Base-by-base conservation (phyloP, 1,140 invertebrate species). In the Cydia splendana region DNA sequence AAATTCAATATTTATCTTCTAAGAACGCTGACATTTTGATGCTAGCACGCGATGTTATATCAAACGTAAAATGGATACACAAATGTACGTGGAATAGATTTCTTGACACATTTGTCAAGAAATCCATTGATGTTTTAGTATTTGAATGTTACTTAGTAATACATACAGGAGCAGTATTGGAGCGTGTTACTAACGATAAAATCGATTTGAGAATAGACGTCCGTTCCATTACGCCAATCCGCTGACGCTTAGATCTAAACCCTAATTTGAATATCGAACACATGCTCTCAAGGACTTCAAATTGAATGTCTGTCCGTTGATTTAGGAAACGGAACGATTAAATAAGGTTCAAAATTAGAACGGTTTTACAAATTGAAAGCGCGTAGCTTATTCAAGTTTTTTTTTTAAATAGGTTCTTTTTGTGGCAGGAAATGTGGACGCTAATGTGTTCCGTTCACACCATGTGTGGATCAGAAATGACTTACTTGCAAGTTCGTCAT, bases 221-320 rank as follows among this genome's bases (percentile, higher is more conserved):
- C 84, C 84, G 85, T 84, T 86, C 86, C 82, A 87, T 90, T 88
- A 87, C 45, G 45, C 84, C 79, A 82, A 83, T 83, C 81, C 79
- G 80, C 85, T 86, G 86, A 88, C 81, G 85, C 77, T 69, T 85
- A 86, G 85, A 67, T 74, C 75, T 85, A 82, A 86, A 83, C 80
- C 84, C 82, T 84, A 86, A 86, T 89, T 88, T 88, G 85, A 88
- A 90, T 87, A 85, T 88, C 84, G 85, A 87, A 85, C 85, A 90
- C 83, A 85, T 89, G 87, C 83, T 88, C 83, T 80, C 77, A 81
- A 82, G 79, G 82, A 80, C 78, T 76, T 75, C 78, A 30, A 71
- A 71, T 38, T 38, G n/a, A 38, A 71, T 38, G 30, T 38, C 67
- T 38, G n/a, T 71, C 28, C 13, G 30, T 38, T 42, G 30, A 71